phyloP scores from a whole-genome alignment of 2,888 invertebrate genomes.

The Abscondita cerata region DNA sequence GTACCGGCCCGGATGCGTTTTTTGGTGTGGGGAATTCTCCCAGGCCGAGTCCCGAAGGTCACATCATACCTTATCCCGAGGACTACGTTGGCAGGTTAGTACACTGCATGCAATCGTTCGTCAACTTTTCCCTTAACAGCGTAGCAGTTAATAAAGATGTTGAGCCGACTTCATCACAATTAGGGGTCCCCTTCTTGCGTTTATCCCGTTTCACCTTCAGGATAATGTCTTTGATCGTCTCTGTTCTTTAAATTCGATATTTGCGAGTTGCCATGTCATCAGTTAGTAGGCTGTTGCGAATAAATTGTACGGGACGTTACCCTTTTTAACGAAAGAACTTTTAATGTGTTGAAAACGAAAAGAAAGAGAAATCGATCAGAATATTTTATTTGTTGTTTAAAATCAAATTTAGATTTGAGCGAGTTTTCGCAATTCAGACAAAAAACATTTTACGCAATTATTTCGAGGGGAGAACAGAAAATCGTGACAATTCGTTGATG shows the following conservation, averaged over 20 bases:
- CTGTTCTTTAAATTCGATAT: slow-evolving; percentile 47
- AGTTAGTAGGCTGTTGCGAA: slow-evolving; percentile 48
- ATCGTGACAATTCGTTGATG: slow-evolving; percentile 37
- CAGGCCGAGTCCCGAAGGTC: slow-evolving; percentile 82
- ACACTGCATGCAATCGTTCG: slow-evolving; percentile 5
- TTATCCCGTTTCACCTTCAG: slow-evolving; percentile 33
- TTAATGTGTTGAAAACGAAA: not conserved
- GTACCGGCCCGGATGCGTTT: slow-evolving; percentile 85
- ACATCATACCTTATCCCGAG: slow-evolving; percentile 86
- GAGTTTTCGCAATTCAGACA: slow-evolving; percentile 21
- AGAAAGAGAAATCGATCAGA: not conserved
- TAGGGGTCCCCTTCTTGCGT: slow-evolving; percentile 40
- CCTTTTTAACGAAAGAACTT: slow-evolving; percentile 22
- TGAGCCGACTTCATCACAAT: slow-evolving; percentile 49
- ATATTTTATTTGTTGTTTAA: slow-evolving; percentile 18
- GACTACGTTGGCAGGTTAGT: slow-evolving; percentile 77
- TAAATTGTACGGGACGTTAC: slow-evolving; percentile 46
- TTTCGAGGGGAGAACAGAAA: slow-evolving; percentile 25
- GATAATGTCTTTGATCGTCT: slow-evolving; percentile 30
- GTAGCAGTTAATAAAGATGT: slow-evolving; percentile 49
- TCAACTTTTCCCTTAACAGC: slow-evolving; percentile 31
- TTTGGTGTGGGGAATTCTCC: slow-evolving; percentile 90
- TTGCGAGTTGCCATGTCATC: slow-evolving; percentile 56
- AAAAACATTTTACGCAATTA: slow-evolving; percentile 27
- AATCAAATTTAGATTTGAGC: slow-evolving; percentile 23